phyloP scores from a whole-genome alignment of 2,797 vertebrate genomes.

The Alouatta caraya region DNA sequence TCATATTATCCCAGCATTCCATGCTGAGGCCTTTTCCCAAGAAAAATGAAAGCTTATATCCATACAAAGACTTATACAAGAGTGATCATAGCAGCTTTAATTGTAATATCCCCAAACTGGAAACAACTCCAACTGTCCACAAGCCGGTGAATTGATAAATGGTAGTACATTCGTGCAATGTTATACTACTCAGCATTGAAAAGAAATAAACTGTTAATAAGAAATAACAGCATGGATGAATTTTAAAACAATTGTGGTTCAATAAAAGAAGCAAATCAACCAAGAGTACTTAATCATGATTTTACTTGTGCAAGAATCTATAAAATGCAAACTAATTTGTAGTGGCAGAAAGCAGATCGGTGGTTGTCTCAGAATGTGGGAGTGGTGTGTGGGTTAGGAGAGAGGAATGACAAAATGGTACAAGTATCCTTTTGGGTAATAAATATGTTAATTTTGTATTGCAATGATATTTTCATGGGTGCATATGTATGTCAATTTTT shows the following conservation, averaged over 20 bases:
- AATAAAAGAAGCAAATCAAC: neutral
- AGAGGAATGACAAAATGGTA: neutral
- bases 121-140: neutral
- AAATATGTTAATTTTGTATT: neutral
- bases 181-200: neutral
- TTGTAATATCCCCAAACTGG: neutral
- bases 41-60: neutral
- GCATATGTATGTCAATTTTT: neutral
- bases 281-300: neutral
- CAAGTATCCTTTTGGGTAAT: neutral
- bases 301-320: neutral
- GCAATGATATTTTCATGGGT: neutral
- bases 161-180: neutral
- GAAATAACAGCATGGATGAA: neutral
- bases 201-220: neutral
- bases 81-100: neutral
- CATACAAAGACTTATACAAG: neutral
- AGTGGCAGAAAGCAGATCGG: neutral
- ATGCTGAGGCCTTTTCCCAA: neutral
- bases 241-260: neutral
- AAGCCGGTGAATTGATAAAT: neutral
- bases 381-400: neutral
- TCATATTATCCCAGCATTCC: neutral
- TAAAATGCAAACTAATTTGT: neutral
- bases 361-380: neutral